Evolutionary conservation across 2,888 invertebrate species (phyloP).

Genomic region (Brenthis hecate): DNA sequence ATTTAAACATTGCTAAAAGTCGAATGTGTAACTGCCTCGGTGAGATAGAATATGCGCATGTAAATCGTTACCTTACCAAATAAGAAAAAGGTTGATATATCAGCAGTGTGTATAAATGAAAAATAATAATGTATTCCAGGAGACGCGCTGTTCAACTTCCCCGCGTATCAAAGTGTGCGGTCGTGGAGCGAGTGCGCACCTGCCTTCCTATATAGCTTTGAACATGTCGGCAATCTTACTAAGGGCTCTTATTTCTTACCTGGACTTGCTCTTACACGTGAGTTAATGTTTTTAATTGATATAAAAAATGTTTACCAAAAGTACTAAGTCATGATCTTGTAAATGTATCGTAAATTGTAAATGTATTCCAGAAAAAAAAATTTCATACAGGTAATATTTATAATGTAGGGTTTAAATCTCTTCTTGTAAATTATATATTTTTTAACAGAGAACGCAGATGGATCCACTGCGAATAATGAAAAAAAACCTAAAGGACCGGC

Average conservation of each 20-base stretch:
- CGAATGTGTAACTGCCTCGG: too few relatives aligned
- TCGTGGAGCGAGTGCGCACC: conserved; percentile 86
- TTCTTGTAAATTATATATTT: neutral
- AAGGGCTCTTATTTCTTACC: conserved; percentile 85
- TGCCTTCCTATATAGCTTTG: conserved; percentile 89
- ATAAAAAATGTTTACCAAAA: too few relatives aligned
- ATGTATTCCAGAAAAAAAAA: too few relatives aligned
- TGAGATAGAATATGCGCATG: too few relatives aligned
- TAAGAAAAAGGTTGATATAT: too few relatives aligned
- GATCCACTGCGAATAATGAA: conserved; percentile 40
- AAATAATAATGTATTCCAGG: conserved; percentile 59
- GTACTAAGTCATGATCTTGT: too few relatives aligned
- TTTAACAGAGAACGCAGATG: conserved; percentile 38
- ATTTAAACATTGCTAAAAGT: too few relatives aligned
- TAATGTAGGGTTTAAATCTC: neutral
- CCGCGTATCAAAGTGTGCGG: conserved; percentile 87
- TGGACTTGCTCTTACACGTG: conserved; percentile 84
- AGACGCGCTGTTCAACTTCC: conserved; percentile 89
- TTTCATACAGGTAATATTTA: too few relatives aligned
- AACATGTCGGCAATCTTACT: conserved; percentile 84
- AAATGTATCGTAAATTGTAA: too few relatives aligned
- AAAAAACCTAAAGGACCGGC: conserved; percentile 66
- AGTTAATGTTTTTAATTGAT: conserved; percentile 14
- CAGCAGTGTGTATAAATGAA: neutral
- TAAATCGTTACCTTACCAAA: too few relatives aligned